Evolutionary conservation across 2,888 invertebrate genomes (phyloP).

Genomic region (Poecilobothrus nobilitatus): DNA sequence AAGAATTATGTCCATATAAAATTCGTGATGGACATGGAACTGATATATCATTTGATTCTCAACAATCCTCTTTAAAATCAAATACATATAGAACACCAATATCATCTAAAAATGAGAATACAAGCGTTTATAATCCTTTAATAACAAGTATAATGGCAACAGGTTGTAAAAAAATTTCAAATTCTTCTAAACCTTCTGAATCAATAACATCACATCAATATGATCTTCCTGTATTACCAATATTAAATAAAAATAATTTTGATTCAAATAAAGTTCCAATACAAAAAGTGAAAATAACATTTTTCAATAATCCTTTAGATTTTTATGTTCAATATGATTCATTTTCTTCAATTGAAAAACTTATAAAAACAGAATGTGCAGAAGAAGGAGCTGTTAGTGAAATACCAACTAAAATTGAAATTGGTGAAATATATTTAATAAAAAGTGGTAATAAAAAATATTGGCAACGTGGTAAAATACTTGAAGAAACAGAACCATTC

Average conservation of each 20-base stretch:
- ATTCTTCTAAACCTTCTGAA: too few species aligned
- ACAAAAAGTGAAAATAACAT: slow-evolving; percentile 40
- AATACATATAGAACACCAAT: slow-evolving; percentile 12
- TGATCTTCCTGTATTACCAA: too few species aligned
- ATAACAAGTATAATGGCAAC: slow-evolving; percentile 26
- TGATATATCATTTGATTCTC: neutral
- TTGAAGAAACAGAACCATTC: slow-evolving; percentile 34
- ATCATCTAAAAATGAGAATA: slow-evolving; percentile 24
- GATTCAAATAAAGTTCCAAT: neutral
- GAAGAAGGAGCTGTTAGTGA: slow-evolving; percentile 23
- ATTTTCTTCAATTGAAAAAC: slow-evolving; percentile 7
- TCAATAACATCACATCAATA: too few species aligned
- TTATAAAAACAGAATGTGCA: slow-evolving; percentile 23
- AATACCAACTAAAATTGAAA: slow-evolving; percentile 24
- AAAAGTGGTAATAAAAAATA: slow-evolving; percentile 44
- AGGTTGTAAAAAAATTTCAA: neutral
- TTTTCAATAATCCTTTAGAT: slow-evolving; percentile 52
- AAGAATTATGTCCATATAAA: neutral
- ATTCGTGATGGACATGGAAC: neutral
- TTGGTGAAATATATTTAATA: slow-evolving; percentile 58
- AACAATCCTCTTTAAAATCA: too few species aligned
- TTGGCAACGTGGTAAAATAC: slow-evolving; percentile 54
- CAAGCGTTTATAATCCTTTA: slow-evolving; percentile 25
- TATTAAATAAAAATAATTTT: too few species aligned
- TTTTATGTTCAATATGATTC: slow-evolving; percentile 50